Evolutionary conservation across 2,113 vertebrate genomes (phyloP), one percentile per base, ranked within the genome.

Genomic region (Clarias batrachus): DNA sequence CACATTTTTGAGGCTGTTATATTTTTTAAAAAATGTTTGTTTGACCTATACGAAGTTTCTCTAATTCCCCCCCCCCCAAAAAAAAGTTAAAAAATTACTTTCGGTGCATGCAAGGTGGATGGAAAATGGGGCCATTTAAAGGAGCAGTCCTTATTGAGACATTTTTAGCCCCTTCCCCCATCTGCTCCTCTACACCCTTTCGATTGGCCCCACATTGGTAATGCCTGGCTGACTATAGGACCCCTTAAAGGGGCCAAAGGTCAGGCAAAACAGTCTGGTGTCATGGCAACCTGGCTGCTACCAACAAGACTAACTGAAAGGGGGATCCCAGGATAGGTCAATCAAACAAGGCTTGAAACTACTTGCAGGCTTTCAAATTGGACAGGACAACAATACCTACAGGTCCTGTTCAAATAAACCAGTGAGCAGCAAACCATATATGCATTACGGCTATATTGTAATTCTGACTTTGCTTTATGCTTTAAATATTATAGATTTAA

Each of bases 251-350:
- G 93, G 95, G 95, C 94, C 94, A 95, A 94, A 96, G 95, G 94
- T 93, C 93, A 96, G 94, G 94, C 94, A 94, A 95, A 95, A 95
- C 94, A 95, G 95, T 96, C 95, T 96, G 94, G 95, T 93, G 95
- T 95, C 95, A 95, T 96, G 95, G 94, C 93, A 96, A 96, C 95
- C 92, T 93, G 92, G 92, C 92, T 94, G 92, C 93, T 93, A 94
- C 93, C 93, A 93, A 93, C 91, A 89, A 93, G 91, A 94, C 92
- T 93, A 88, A 88, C 74, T 86, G 84, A 82, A 86, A 56, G 78
- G 57, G 59, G 70, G 87, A 59, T 87, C 80, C 87, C 82, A 89
- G 21, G 91, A 91, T 81, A 88, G 92, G 90, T 93, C 92, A 92
- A 87, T 94, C 94, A 93, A 94, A 93, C 87, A 90, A 88, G 87